These are phyloP conservation scores for Liposcelis brunnea DNA, from an alignment of 2,888 invertebrate genomes.

Conservation along the genomic window DNA sequence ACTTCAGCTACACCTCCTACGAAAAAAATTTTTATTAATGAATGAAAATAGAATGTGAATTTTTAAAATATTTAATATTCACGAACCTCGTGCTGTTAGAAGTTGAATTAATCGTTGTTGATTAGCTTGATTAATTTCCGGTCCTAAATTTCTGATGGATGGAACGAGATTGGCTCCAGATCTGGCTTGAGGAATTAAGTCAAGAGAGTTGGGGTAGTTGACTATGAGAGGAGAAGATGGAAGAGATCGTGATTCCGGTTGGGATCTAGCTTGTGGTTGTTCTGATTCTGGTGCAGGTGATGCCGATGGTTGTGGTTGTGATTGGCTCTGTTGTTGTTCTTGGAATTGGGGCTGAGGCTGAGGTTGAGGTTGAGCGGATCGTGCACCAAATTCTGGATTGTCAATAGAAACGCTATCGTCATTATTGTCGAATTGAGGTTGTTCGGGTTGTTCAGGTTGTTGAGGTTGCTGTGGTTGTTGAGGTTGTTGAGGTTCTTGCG, in stretches of 20 bases:
- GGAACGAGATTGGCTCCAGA: conserved; percentile 20
- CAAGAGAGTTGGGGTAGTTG: conserved; percentile 6
- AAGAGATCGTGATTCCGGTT: conserved; percentile 8
- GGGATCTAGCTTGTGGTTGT: conserved; percentile 10
- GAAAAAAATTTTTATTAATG: conserved; percentile 1
- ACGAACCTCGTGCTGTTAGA: conserved; percentile 27
- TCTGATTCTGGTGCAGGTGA: conserved; percentile 8
- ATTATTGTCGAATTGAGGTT: conserved; percentile 16
- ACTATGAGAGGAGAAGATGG: neutral
- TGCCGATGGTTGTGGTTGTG: neutral
- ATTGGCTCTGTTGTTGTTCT: neutral
- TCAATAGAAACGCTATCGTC: conserved; percentile 17
- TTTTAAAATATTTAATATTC: too few species aligned
- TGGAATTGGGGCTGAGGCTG: conserved; percentile 19
- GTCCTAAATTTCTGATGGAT: conserved; percentile 21
- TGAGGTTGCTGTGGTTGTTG: conserved; percentile 10
- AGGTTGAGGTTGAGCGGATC: conserved; percentile 16
- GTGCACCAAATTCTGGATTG: conserved; percentile 16
- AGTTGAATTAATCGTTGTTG: conserved; percentile 34
- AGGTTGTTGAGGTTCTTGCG: conserved; percentile 10
- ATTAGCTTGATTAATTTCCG: conserved; percentile 26
- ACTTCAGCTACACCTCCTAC: conserved; percentile 20
- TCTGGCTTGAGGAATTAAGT: conserved; percentile 11
- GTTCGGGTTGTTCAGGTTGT: conserved; percentile 10
- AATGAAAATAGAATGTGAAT: too few species aligned